phyloP scores from a whole-genome alignment of 2,113 vertebrate genomes.

The Genyomyrus donnyi region DNA sequence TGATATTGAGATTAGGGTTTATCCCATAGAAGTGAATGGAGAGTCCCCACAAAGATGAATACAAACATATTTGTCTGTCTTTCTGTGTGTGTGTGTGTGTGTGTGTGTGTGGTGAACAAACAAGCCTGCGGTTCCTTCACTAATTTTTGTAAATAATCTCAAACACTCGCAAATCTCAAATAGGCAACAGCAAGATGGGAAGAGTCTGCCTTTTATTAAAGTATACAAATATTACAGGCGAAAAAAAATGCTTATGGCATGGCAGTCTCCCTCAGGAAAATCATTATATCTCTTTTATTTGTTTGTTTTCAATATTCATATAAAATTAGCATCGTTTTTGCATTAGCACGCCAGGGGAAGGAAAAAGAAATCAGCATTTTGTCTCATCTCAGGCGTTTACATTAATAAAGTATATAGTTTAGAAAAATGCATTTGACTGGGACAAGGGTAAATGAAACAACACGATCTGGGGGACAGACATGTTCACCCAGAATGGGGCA shows the following conservation, averaged over 20 bases:
- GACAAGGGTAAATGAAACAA: background rate
- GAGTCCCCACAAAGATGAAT: no score
- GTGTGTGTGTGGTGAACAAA: background rate
- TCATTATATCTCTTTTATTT: slow-evolving; percentile 3
- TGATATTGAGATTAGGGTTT: no score
- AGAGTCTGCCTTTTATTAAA: background rate
- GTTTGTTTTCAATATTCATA: slow-evolving; percentile 9
- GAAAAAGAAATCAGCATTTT: background rate
- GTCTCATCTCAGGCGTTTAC: background rate
- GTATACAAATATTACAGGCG: background rate
- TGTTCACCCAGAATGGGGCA: background rate
- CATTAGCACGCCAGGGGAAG: background rate
- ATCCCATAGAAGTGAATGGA: no score
- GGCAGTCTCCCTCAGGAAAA: background rate
- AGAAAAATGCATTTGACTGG: background rate
- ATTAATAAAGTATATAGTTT: background rate
- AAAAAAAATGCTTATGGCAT: background rate
- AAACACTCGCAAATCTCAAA: background rate
- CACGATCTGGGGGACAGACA: background rate
- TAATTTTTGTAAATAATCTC: background rate
- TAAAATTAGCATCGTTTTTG: background rate
- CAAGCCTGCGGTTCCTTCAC: background rate
- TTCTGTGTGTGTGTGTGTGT: background rate
- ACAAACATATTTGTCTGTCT: no score
- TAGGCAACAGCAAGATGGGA: background rate